phyloP scores from a whole-genome alignment of 53 echinoderm and acorn worm species.

The Mesocentrotus franciscanus region DNA sequence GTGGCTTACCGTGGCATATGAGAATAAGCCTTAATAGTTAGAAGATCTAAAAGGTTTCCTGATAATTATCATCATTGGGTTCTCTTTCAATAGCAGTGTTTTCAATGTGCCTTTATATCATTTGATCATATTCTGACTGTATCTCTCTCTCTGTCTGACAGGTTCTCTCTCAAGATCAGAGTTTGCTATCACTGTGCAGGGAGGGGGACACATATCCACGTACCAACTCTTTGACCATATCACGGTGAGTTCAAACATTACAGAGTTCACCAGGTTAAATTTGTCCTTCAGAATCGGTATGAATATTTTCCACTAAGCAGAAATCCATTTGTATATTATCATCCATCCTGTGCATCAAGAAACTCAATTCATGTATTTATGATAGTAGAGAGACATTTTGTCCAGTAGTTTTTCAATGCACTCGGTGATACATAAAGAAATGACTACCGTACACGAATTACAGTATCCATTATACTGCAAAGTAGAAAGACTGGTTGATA shows the following conservation, averaged over 20 bases:
- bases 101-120: not conserved
- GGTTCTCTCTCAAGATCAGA: constrained; percentile 62
- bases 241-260: constrained; percentile 75
- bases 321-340: too few relatives aligned
- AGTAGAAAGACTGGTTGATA: too few relatives aligned
- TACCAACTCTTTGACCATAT: constrained; percentile 87
- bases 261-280: not conserved
- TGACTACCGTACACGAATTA: too few relatives aligned
- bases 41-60: not conserved
- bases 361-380: too few relatives aligned
- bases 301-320: too few relatives aligned
- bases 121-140: not conserved
- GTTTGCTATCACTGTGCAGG: constrained; percentile 72
- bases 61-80: not conserved
- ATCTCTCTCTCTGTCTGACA: not conserved
- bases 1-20: too few relatives aligned
- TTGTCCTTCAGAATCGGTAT: not conserved
- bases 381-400: too few relatives aligned
- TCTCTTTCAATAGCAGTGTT: not conserved
- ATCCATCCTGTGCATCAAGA: too few relatives aligned
- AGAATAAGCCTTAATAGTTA: not conserved
- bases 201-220: constrained; percentile 59
- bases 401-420: too few relatives aligned
- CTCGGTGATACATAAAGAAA: too few relatives aligned
- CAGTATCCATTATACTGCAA: too few relatives aligned